phyloP scores from a whole-genome alignment of 1,140 invertebrate genomes.

The Doryteuthis pealeii region DNA sequence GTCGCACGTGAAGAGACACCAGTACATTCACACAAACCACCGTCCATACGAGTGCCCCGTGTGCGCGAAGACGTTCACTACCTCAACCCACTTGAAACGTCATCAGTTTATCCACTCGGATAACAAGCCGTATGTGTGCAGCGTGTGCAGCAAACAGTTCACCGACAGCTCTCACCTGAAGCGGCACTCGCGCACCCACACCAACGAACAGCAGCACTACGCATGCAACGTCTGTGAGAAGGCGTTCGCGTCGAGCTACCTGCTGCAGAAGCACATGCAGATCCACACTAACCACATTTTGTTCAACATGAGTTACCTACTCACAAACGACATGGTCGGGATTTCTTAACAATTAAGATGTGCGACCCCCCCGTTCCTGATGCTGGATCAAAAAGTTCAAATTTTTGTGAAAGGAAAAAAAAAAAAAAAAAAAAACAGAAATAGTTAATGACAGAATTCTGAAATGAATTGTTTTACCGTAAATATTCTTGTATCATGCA shows the following conservation, averaged over 20 bases:
- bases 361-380: no score
- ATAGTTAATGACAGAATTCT: no score
- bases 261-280: conserved; percentile 72
- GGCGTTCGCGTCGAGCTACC: conserved; percentile 16
- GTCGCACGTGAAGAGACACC: conserved; percentile 24
- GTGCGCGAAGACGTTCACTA: conserved; percentile 45
- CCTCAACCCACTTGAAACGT: conserved; percentile 21
- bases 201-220: conserved; percentile 15
- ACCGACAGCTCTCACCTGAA: conserved; percentile 58
- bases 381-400: no score
- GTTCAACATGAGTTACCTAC: background rate
- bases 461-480: no score
- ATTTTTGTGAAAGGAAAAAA: no score
- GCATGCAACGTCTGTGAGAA: conserved; percentile 5
- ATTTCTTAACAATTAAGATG: no score
- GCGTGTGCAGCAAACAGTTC: conserved; percentile 81
- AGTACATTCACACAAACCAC: conserved; percentile 35
- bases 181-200: conserved; percentile 19
- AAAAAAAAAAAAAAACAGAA: no score
- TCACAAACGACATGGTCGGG: background rate
- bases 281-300: conserved; percentile 74
- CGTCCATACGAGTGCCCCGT: conserved; percentile 35
- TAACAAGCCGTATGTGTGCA: conserved; percentile 24
- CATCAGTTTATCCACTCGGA: conserved; percentile 39
- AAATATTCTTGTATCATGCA: no score